Base-by-base conservation (phyloP, 2,888 invertebrate species). In the Cephus spinipes region DNA sequence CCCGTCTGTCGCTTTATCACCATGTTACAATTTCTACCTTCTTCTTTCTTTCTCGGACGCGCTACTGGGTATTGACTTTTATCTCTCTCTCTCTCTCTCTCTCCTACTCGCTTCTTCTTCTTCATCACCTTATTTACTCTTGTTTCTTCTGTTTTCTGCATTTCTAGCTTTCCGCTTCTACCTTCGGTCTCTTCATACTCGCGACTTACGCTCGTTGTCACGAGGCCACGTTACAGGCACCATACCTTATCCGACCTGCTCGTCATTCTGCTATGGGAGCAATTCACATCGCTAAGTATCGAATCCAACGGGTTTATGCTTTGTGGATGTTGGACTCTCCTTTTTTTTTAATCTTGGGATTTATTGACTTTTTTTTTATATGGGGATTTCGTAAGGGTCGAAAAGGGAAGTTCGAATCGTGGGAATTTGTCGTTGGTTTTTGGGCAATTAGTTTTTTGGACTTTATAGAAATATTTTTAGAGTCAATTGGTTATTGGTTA, bases 241-340 rank as follows among this genome's bases (percentile, higher is more conserved):
- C 78, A 83, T 83, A 77, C 82, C 82, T 83, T 83, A 83, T 81
- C 82, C 73, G 82, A 83, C 76, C 78, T 69, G 30, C 69, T 30
- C 30, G 69, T 32, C 31, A 11, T 30, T 31, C 69, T 15, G 30
- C 69, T 9, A 30, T 6, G 30, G 69, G 30, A 32, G 69, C 69
- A 69, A 69, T 69, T 69, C 69, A 32, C 30, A 15, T 40, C 40
- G 40, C 40, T 40, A 40, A 40, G 40, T 40, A 40, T 40, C 40
- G 40, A 40, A 15, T 40, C 40, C 1, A 40, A 40, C 15, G 40
- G 40, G 40, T 15, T 40, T 15, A 15, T 40, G 12, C 40, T 40
- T 40, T 40, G 40, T 23, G 15, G 40, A 40, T 23, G 40, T 40
- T 15, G 15, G 40, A 23, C 11, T 34, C 32, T 32, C 3, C 1